phyloP scores from a whole-genome alignment of 2,888 invertebrate genomes.

The Paralinhomoeus sp. region DNA sequence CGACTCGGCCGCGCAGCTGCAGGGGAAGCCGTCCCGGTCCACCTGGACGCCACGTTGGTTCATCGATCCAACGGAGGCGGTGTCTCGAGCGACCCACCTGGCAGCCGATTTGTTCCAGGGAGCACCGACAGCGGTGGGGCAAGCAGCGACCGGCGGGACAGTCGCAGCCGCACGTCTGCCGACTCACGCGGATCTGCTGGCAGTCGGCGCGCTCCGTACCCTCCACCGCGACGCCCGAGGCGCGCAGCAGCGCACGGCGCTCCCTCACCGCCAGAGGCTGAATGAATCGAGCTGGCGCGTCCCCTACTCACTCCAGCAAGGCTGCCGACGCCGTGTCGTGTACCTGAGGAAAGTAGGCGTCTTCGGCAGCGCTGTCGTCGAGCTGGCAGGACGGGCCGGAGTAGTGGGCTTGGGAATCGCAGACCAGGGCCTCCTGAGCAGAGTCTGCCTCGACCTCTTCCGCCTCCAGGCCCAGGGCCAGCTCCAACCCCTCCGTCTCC shows the following conservation, averaged over 20 bases:
- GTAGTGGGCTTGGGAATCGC: too few species aligned
- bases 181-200: background rate
- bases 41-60: too few species aligned
- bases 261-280: background rate
- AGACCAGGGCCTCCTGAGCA: too few species aligned
- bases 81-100: conserved; percentile 37
- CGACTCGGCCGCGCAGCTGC: conserved; percentile 72
- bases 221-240: background rate
- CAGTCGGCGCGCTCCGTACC: background rate
- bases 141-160: conserved; percentile 68
- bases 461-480: too few species aligned
- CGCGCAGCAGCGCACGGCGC: background rate
- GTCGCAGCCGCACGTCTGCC: conserved; percentile 50
- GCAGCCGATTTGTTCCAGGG: conserved; percentile 80
- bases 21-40: conserved; percentile 80
- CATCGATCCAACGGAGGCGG: too few species aligned
- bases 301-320: too few species aligned
- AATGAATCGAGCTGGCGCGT: background rate
- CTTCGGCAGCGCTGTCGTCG: too few species aligned
- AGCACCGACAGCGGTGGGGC: conserved; percentile 81
- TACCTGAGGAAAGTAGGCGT: too few species aligned
- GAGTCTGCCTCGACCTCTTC: too few species aligned
- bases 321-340: too few species aligned
- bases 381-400: too few species aligned
- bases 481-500: too few species aligned